These are phyloP conservation scores for Branchellion lobata DNA, from an alignment of 2,888 invertebrate species.

Conservation along the genomic window DNA sequence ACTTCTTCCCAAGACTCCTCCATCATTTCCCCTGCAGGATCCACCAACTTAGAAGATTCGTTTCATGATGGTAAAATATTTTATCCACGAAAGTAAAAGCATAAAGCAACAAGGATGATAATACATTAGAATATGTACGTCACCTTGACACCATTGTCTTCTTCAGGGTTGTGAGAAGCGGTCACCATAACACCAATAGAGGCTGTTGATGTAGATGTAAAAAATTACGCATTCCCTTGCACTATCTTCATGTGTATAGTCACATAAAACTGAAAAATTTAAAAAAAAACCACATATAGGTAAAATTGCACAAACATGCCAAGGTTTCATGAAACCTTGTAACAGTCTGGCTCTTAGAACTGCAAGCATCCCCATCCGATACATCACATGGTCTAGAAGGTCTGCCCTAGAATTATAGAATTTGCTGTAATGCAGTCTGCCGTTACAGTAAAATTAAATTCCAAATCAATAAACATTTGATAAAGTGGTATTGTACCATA, in stretches of 20 bases:
- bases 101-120: too few relatives aligned
- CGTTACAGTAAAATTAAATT: not conserved
- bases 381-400: slow-evolving; percentile 84
- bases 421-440: not conserved
- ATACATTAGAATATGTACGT: not conserved
- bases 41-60: slow-evolving; percentile 75
- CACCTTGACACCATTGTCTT: slow-evolving; percentile 80
- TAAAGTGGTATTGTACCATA: not conserved
- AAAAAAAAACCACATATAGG: slow-evolving; percentile 1
- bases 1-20: slow-evolving; percentile 85
- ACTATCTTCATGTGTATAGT: not conserved
- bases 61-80: not conserved
- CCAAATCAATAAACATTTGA: not conserved
- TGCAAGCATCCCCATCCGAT: slow-evolving; percentile 88
- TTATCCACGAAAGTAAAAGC: too few relatives aligned
- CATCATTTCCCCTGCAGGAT: slow-evolving; percentile 94
- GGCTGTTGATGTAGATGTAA: slow-evolving; percentile 45
- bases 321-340: slow-evolving; percentile 45
- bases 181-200: slow-evolving; percentile 91
- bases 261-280: not conserved
- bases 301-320: not conserved
- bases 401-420: slow-evolving; percentile 70
- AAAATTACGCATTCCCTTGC: too few relatives aligned
- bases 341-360: slow-evolving; percentile 80
- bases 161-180: slow-evolving; percentile 94